Base-by-base conservation (phyloP, 2,797 vertebrate species). In the Chaetodon trifasciatus region DNA sequence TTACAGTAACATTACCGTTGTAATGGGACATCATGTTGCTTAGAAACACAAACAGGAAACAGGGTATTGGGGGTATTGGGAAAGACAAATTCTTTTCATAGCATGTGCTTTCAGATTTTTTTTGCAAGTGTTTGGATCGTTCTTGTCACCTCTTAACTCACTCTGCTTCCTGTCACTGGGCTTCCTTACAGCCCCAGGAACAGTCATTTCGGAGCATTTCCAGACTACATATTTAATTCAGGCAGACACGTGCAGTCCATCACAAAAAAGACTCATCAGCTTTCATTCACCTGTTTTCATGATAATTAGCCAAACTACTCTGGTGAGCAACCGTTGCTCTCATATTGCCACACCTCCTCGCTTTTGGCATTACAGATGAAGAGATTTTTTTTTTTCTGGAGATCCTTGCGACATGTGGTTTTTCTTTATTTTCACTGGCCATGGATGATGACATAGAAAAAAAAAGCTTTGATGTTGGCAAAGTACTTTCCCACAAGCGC, bases 391-490 rank as follows among this genome's bases (percentile, higher is more conserved):
- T 68, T 32, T n/a, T 47, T 71, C 57, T 69, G 21, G 65, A 78
- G 65, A 74, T 71, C 60, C 68, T 65, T 57, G 56, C 74, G 85
- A 72, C 79, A 49, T 81, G 47, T 77, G 65, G 74, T 67, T 21
- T 85, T 78, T 83, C 70, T 87, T 90, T 83, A 76, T 90, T 91
- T 88, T 86, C 60, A 61, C 68, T 81, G 79, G 77, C 79, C 74
- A 55, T 57, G 80, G 66, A 64, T 24, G 71, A 82, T 82, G 84
- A 80, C 66, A 53, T 23, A 56, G 19, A 47, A 44, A 84, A 37
- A 37, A 84, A 83, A 82, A 71, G n/a, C 67, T 74, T 66, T 73
- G 46, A 82, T 79, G 85, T 84, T 81, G 76, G 74, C 73, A 60
- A 69, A 76, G 55, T 84, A 28, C 62, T 82, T 89, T 91, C 84